A percentile compares a stretch with the other conserved stretches of the same genome.
Conservation (phyloP, 2,113 vertebrate genomes). For the Atlantisia rogersi region DNA sequence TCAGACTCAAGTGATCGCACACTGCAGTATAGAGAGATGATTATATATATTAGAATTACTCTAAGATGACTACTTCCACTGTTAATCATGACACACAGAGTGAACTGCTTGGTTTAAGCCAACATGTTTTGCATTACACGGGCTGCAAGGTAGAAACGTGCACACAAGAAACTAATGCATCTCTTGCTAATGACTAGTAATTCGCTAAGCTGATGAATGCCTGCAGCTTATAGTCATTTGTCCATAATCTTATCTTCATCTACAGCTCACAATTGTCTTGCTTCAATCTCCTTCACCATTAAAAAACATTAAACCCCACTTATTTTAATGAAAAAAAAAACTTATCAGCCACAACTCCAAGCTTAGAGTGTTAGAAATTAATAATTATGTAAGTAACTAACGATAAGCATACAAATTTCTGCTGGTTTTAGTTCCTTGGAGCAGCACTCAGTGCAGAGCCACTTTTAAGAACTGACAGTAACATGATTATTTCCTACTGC, state of each 20-base stretch:
- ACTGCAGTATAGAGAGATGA: rapidly evolving
- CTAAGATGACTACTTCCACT: background rate
- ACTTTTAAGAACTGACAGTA: background rate
- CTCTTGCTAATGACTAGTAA: constrained; percentile 33
- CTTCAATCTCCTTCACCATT: background rate
- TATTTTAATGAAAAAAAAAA: background rate
- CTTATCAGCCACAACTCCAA: background rate
- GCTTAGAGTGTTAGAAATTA: background rate
- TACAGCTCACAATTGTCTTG: background rate
- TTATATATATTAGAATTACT: background rate
- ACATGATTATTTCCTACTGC: background rate
- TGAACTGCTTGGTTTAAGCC: background rate
- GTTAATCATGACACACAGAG: background rate
- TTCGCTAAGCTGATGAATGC: constrained; percentile 35
- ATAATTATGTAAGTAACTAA: background rate
- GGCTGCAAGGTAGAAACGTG: background rate
- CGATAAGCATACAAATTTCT: background rate
- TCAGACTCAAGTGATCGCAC: background rate
- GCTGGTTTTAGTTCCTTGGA: background rate
- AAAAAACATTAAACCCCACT: background rate
- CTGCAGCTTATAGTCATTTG: background rate
- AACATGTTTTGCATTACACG: background rate
- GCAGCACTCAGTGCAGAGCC: background rate
- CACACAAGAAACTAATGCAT: background rate
- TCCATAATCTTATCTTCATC: constrained; percentile 14